Evolutionary conservation across 2,113 vertebrate genomes (phyloP).

Genomic region (Sardina pilchardus): DNA sequence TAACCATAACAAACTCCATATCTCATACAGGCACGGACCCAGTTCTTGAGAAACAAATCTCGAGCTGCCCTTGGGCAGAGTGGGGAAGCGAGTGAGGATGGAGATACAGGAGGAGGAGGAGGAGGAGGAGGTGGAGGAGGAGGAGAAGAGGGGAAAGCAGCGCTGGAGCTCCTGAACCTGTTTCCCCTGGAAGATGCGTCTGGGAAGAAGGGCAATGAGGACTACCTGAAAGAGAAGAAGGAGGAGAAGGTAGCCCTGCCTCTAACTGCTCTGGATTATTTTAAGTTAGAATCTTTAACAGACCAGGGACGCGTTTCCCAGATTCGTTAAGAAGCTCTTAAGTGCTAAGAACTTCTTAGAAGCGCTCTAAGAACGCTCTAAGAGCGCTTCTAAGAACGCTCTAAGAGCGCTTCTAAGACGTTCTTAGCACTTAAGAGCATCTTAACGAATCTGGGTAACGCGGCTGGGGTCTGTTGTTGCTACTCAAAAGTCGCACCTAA

Average conservation of each 20-base stretch:
- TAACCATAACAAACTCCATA: not conserved
- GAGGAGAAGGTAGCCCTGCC: conserved; percentile 74
- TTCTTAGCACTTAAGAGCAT: no score
- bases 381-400: no score
- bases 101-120: conserved; percentile 26
- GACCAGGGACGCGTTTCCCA: no score
- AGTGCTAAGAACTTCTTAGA: no score
- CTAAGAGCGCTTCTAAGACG: no score
- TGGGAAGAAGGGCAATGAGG: conserved; percentile 75
- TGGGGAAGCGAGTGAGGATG: conserved; percentile 17
- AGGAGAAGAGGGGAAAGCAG: conserved; percentile 32
- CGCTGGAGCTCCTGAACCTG: conserved; percentile 76
- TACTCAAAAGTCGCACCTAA: not conserved
- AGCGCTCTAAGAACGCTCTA: no score
- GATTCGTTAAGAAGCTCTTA: no score
- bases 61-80: conserved; percentile 53
- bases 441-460: no score
- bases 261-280: no score
- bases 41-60: conserved; percentile 78
- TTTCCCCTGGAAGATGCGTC: conserved; percentile 78
- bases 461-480: no score
- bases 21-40: conserved; percentile 79
- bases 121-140: no score
- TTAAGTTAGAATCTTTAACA: no score
- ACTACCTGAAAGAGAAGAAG: conserved; percentile 83